Percentiles rank a stretch among this genome's conserved stretches.
phyloP scores from a whole-genome alignment of 2,113 vertebrate species.

The Syngnathus floridae region DNA sequence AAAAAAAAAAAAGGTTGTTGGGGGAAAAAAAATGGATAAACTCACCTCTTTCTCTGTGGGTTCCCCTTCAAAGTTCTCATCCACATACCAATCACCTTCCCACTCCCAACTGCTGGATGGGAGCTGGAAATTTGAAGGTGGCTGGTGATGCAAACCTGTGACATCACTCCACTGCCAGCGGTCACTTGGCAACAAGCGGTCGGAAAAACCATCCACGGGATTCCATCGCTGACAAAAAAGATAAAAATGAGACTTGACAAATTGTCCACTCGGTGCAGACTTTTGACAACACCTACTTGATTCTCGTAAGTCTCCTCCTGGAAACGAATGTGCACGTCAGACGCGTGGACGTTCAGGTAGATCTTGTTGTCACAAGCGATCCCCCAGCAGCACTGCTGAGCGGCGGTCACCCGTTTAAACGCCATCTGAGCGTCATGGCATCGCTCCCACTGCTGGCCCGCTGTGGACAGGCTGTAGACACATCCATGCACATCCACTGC shows the following conservation, averaged over 20 bases:
- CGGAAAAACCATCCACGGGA: conserved; percentile 90
- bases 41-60: conserved; percentile 93
- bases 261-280: no score
- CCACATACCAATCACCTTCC: conserved; percentile 93
- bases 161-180: conserved; percentile 97
- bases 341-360: conserved; percentile 82
- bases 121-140: conserved; percentile 76
- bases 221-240: conserved; percentile 84
- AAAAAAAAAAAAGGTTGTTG: neutral
- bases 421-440: conserved; percentile 82
- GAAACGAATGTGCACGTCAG: conserved; percentile 83
- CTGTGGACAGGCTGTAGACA: conserved; percentile 84
- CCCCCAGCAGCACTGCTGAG: conserved; percentile 88
- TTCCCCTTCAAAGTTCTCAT: conserved; percentile 93
- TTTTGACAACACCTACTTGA: conserved; percentile 69
- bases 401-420: conserved; percentile 84
- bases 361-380: conserved; percentile 88
- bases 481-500: conserved; percentile 88
- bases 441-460: conserved; percentile 87
- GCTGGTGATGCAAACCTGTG: conserved; percentile 84
- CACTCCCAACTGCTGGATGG: conserved; percentile 92
- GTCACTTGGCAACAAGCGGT: conserved; percentile 88
- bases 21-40: conserved; percentile 9
- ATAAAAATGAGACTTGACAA: neutral
- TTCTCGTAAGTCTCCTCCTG: conserved; percentile 95